phyloP scores from a whole-genome alignment of 2,113 vertebrate genomes.

The Anoplopoma fimbria region DNA sequence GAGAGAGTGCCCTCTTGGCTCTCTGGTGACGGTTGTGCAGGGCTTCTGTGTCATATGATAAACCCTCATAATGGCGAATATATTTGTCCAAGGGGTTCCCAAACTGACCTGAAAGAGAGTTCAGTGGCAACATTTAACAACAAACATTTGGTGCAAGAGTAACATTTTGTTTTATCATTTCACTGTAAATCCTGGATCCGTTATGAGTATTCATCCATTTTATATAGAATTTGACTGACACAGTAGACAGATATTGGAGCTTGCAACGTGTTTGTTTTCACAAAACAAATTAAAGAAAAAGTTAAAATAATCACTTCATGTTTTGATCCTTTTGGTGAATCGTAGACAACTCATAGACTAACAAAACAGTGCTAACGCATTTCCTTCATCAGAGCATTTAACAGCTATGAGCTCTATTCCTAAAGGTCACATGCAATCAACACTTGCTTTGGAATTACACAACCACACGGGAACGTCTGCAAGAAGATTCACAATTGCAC shows the following conservation, averaged over 20 bases:
- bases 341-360: background rate
- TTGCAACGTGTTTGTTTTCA: background rate
- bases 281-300: background rate
- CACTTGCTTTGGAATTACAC: no score
- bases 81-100: conserved; percentile 92
- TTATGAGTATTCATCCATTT: background rate
- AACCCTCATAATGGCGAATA: conserved; percentile 95
- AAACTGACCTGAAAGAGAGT: conserved; percentile 88
- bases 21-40: conserved; percentile 97
- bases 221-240: background rate
- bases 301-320: background rate
- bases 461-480: background rate
- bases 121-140: background rate
- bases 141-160: background rate
- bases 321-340: background rate
- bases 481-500: background rate
- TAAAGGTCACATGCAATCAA: background rate
- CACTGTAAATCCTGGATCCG: background rate
- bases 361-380: background rate
- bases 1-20: conserved; percentile 92
- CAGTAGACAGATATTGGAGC: background rate
- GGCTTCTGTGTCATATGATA: conserved; percentile 90
- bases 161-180: background rate
- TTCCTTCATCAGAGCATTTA: background rate
- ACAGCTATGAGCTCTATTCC: no score